Evolutionary conservation across 2,113 vertebrate genomes (phyloP), one percentile per base, ranked within the genome.

Genomic region (Leucopsar rothschildi): DNA sequence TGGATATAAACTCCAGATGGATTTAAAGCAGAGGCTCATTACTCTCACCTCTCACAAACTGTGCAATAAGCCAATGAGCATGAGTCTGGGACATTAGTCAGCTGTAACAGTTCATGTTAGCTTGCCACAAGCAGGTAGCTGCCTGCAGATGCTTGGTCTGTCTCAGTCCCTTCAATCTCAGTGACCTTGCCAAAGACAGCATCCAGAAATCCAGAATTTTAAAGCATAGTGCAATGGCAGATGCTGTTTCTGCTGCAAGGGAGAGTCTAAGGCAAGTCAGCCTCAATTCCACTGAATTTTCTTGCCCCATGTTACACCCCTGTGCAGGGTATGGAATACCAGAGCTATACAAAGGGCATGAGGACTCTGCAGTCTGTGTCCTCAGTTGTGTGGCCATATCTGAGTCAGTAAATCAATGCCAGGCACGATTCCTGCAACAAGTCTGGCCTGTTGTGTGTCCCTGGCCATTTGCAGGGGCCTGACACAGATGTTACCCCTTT

Each of bases 11-110:
- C 52, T 88, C 73, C 82, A 92, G 68, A 83, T 90, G 85, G 52
- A 83, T 88, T 92, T 95, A 69, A 94, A 94, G 64, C 31, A 64
- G 12, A 75, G 20, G 25, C 31, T 95, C 68, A 90, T 94, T 90
- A 93, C 39, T 93, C 82, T 91, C 40, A 78, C 45, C 76, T 73
- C 56, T 97, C 75, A 69, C 42, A 80, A 75, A 94, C 71, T 52
- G 29, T 70, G 35, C 57, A 95, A 49, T 25, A 92, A 91, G 61
- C 57, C 84, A 85, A 25, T 5, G 39, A 29, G 45, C 37, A 19
- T 2, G 7, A 61, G n/a, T 27, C 49, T 28, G 49, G 64, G 61
- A 45, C 31, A 75, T 59, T 23, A 76, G 45, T 86, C 76, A 93
- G 86, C 63, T 61, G 14, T 69, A 66, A 73, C 29, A 59, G 15